Conservation (phyloP, 2,888 invertebrate genomes). For the Cheilosia pagana region DNA sequence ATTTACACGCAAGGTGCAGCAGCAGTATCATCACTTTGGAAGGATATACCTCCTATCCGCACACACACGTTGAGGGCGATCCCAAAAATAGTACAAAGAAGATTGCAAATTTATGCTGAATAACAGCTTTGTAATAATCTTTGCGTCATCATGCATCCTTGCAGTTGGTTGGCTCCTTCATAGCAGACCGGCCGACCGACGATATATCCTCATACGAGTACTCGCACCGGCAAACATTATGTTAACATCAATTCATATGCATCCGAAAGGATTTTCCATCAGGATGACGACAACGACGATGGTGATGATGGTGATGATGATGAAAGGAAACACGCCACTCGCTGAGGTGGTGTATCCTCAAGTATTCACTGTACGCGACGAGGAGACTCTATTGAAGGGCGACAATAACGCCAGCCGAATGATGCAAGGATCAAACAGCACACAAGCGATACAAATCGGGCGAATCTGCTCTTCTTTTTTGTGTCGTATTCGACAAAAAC, state of each 20-base stretch:
- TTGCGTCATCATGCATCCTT: constrained; percentile 54
- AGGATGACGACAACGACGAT: constrained; percentile 35
- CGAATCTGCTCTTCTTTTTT: neutral
- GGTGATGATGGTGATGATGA: constrained; percentile 20
- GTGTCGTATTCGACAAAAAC: constrained; percentile 1
- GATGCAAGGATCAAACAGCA: constrained; percentile 57
- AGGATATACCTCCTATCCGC: constrained; percentile 15
- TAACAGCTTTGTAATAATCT: constrained; percentile 67
- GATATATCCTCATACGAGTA: neutral
- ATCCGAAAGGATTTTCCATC: constrained; percentile 47
- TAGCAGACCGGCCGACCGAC: constrained; percentile 20
- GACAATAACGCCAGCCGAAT: constrained; percentile 48
- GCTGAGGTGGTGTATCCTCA: too few relatives aligned
- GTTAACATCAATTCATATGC: constrained; percentile 55
- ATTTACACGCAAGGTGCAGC: constrained; percentile 30
- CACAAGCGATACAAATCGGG: constrained; percentile 33
- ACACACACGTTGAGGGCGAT: constrained; percentile 27
- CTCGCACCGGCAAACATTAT: constrained; percentile 35
- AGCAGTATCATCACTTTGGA: constrained; percentile 46
- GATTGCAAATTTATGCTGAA: constrained; percentile 73
- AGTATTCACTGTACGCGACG: constrained; percentile 6
- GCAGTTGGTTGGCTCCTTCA: constrained; percentile 38
- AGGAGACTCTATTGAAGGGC: constrained; percentile 37
- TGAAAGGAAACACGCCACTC: too few relatives aligned
- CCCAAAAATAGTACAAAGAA: constrained; percentile 45